Evolutionary conservation across 2,888 invertebrate species (phyloP).

Genomic region (Nemoura dubitans): DNA sequence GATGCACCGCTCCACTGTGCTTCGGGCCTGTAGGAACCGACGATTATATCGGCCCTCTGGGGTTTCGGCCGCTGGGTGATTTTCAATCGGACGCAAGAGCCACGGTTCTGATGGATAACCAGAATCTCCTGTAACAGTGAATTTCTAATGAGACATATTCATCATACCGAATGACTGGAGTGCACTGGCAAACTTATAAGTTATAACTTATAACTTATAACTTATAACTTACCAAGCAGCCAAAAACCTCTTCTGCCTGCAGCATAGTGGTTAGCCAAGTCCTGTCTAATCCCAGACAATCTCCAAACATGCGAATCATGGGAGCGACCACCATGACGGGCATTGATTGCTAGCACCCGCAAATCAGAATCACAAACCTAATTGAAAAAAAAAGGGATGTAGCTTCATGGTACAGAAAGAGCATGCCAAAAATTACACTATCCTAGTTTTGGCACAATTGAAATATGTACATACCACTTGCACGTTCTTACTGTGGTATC

Average conservation of each 20-base stretch:
- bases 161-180: no score
- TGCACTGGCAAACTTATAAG: no score
- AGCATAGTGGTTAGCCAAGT: not conserved
- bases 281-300: not conserved
- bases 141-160: no score
- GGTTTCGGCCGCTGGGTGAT: constrained; percentile 27
- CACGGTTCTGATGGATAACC: constrained; percentile 42
- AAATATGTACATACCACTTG: constrained; percentile 9
- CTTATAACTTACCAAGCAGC: constrained; percentile 14
- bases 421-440: not conserved
- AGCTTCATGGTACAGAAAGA: not conserved
- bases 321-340: no score
- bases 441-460: not conserved
- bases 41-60: constrained; percentile 37
- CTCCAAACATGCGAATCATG: not conserved
- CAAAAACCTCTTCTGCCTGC: not conserved
- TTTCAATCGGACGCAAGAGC: constrained; percentile 30
- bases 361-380: constrained; percentile 1
- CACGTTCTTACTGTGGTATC: constrained; percentile 1
- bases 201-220: no score
- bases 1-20: constrained; percentile 40
- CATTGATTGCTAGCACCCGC: not conserved
- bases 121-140: constrained; percentile 25
- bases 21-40: not conserved
- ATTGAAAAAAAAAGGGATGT: no score